These are phyloP conservation scores for Petaurus breviceps DNA, from an alignment of 2,113 vertebrate species.

Conservation along the genomic window DNA sequence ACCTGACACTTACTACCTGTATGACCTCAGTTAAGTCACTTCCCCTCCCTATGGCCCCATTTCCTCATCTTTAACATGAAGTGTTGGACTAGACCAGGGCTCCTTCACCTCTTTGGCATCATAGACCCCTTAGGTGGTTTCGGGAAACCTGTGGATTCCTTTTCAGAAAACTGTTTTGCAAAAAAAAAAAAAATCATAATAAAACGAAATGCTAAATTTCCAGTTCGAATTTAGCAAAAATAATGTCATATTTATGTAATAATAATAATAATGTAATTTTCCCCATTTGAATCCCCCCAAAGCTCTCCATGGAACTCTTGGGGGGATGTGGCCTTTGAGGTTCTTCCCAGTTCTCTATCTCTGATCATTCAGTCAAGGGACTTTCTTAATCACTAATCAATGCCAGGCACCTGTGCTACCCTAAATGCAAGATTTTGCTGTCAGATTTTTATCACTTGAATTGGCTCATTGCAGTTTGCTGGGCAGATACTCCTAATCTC, in stretches of 20 bases:
- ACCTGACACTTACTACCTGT: not conserved
- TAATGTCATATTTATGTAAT: not conserved
- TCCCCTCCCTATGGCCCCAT: not conserved
- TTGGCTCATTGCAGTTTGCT: not conserved
- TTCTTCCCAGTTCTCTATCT: not conserved
- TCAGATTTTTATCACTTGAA: not conserved
- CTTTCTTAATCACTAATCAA: not conserved
- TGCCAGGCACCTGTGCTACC: not conserved
- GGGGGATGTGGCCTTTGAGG: not conserved
- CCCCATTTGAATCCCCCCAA: not conserved
- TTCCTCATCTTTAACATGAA: constrained; percentile 9
- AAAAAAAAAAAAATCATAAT: not conserved
- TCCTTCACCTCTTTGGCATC: not conserved
- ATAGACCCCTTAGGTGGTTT: not conserved
- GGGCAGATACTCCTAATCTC: not conserved
- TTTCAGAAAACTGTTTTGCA: not conserved
- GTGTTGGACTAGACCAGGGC: not conserved
- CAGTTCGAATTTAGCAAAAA: not conserved
- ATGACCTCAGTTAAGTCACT: not conserved
- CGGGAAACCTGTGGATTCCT: not conserved
- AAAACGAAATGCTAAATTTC: not conserved
- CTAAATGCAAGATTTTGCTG: not conserved
- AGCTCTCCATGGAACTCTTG: not conserved
- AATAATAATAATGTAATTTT: not conserved
- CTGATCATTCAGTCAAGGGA: accelerated